Evolutionary conservation across 2,797 vertebrate genomes (phyloP).

Genomic region (Eurystomus glaucurus): DNA sequence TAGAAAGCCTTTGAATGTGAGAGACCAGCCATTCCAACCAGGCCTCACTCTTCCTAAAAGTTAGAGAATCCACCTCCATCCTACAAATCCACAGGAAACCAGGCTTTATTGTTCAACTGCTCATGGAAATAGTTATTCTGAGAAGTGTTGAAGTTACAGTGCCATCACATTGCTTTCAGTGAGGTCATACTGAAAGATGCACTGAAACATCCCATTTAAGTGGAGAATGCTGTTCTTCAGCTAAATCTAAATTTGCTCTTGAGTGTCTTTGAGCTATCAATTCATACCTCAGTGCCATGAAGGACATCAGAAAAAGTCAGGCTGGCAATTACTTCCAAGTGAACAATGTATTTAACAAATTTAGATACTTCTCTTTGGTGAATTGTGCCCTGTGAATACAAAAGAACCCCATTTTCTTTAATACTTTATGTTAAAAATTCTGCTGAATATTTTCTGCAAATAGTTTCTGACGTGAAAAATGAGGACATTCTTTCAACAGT

Average conservation of each 20-base stretch:
- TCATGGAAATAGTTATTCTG: not conserved
- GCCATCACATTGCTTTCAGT: not conserved
- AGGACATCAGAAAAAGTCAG: conserved; percentile 33
- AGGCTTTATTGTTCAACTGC: not conserved
- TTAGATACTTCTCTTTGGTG: not conserved
- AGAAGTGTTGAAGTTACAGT: not conserved
- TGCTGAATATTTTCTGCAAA: not conserved
- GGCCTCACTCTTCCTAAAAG: not conserved
- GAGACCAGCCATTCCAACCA: not conserved
- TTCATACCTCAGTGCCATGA: not conserved
- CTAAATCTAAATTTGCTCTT: conserved; percentile 12
- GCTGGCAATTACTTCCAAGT: conserved; percentile 11
- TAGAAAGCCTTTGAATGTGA: not conserved
- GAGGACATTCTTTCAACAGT: conserved; percentile 5
- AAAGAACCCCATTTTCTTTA: not conserved
- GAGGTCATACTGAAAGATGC: not conserved
- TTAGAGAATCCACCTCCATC: not conserved
- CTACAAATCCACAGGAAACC: not conserved
- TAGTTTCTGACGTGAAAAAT: not conserved
- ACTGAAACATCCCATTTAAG: not conserved
- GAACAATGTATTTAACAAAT: conserved; percentile 58
- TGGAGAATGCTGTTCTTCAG: conserved; percentile 4
- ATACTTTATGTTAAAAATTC: not conserved
- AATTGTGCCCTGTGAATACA: not conserved
- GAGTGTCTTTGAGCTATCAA: not conserved